Percentiles rank a stretch among this genome's conserved stretches.
These are phyloP conservation scores for Raja brachyura DNA, from an alignment of 2,113 vertebrate genomes.

Conservation along the genomic window DNA sequence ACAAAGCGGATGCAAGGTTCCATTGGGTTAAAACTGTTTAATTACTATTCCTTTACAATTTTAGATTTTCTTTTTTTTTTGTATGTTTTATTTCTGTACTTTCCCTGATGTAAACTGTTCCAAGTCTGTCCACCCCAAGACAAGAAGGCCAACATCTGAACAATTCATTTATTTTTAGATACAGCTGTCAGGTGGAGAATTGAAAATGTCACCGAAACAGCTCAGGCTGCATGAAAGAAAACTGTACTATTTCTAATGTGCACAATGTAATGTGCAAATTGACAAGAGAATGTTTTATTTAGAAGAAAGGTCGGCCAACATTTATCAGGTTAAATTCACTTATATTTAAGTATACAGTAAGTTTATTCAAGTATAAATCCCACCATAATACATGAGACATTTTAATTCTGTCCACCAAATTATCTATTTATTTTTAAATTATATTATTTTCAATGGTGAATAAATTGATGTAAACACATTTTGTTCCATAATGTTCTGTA, in stretches of 20 bases:
- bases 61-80: not conserved
- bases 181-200: not conserved
- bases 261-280: not conserved
- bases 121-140: not conserved
- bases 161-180: slow-evolving; percentile 31
- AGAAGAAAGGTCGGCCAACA: not conserved
- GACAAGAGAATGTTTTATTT: not conserved
- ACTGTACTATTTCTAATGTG: not conserved
- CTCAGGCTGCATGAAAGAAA: not conserved
- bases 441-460: too few species aligned
- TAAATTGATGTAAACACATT: too few species aligned
- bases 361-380: not conserved
- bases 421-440: too few species aligned
- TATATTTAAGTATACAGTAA: not conserved
- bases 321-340: not conserved
- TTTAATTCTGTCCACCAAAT: too few species aligned
- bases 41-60: not conserved
- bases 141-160: slow-evolving; percentile 3
- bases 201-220: slow-evolving; percentile 26
- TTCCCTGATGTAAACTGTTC: not conserved
- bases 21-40: not conserved
- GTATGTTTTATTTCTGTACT: not conserved
- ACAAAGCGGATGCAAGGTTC: not conserved
- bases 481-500: too few species aligned
- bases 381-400: too few species aligned